Evolutionary conservation across 2,888 invertebrate species (phyloP).

Genomic region (Dynastes hyllus): DNA sequence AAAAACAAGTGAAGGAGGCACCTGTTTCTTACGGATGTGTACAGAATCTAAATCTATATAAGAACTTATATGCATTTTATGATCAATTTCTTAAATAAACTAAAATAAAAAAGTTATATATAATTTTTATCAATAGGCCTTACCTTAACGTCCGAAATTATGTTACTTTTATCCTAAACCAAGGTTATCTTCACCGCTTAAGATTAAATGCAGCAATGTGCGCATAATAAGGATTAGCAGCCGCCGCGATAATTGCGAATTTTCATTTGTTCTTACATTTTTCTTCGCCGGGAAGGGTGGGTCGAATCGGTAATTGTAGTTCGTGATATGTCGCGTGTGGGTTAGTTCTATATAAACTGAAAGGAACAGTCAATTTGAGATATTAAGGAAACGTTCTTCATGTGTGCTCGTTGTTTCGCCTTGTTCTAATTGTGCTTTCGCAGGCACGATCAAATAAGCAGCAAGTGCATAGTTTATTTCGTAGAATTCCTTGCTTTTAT

Average conservation of each 20-base stretch:
- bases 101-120: too few relatives aligned
- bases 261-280: conserved; percentile 24
- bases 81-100: too few relatives aligned
- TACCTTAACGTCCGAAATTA: neutral
- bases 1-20: too few relatives aligned
- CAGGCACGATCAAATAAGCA: neutral
- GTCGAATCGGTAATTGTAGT: conserved; percentile 33
- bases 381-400: conserved; percentile 16
- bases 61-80: too few relatives aligned
- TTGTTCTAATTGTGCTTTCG: neutral
- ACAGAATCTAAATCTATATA: too few relatives aligned
- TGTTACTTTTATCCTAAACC: neutral
- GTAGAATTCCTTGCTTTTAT: neutral
- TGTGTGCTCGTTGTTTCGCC: neutral
- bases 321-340: conserved; percentile 40
- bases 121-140: too few relatives aligned
- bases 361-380: neutral
- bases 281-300: conserved; percentile 23
- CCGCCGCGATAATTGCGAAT: conserved; percentile 17
- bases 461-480: too few relatives aligned
- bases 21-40: too few relatives aligned
- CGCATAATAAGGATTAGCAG: neutral
- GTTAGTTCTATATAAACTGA: conserved; percentile 37
- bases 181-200: conserved; percentile 6
- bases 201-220: neutral